phyloP scores from a whole-genome alignment of 2,888 invertebrate species.

The Hydrotaea diabolus region DNA sequence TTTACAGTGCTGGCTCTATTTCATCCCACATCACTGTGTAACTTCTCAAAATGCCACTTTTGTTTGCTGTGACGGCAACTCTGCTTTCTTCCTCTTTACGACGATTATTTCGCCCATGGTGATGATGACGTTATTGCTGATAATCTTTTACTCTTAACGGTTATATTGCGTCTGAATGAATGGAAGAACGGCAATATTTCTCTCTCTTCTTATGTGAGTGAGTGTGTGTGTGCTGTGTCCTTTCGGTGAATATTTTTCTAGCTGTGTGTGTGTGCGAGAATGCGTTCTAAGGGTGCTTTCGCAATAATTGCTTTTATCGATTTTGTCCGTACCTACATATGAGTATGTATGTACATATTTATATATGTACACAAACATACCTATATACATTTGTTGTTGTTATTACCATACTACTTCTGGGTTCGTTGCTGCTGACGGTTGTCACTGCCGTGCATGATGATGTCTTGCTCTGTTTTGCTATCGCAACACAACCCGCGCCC shows the following conservation, averaged over 20 bases:
- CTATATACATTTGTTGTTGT: no score
- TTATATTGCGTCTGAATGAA: constrained; percentile 23
- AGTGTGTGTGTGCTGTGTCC: neutral
- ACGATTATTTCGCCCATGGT: neutral
- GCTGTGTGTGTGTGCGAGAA: constrained; percentile 3
- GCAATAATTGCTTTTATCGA: constrained; percentile 58
- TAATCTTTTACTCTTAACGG: neutral
- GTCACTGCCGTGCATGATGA: neutral
- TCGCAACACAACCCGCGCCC: neutral
- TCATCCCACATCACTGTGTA: no score
- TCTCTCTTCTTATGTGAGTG: neutral
- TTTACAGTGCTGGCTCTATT: no score
- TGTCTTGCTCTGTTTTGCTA: no score
- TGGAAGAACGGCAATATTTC: neutral
- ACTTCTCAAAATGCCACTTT: no score
- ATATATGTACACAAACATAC: neutral
- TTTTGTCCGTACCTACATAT: constrained; percentile 25
- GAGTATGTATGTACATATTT: neutral
- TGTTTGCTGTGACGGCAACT: neutral
- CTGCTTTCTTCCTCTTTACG: neutral
- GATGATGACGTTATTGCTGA: constrained; percentile 14
- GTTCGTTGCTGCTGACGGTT: neutral
- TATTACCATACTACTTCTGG: no score
- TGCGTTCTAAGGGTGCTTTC: constrained; percentile 60
- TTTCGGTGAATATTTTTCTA: no score